phyloP scores from a whole-genome alignment of 2,888 invertebrate genomes.

The Myopa tessellatipennis region DNA sequence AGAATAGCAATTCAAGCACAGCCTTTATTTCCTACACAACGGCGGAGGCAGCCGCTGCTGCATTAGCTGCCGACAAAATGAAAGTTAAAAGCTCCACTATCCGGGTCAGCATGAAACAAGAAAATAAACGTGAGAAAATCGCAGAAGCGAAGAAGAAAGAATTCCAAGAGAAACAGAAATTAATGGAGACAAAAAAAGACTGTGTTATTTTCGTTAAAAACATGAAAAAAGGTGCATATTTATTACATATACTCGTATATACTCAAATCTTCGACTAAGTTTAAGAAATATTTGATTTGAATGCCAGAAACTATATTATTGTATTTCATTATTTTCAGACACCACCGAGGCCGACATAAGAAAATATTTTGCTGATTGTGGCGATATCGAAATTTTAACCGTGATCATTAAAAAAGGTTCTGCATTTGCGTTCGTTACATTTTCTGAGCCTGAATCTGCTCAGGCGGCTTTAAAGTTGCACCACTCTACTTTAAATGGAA shows the following conservation, averaged over 20 bases:
- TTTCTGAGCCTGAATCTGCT: constrained; percentile 35
- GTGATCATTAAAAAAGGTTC: background rate
- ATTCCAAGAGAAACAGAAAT: constrained; percentile 17
- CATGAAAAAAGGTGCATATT: constrained; percentile 42
- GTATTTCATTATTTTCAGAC: background rate
- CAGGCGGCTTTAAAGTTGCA: constrained; percentile 51
- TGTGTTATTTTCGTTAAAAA: constrained; percentile 47
- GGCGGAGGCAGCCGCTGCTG: constrained; percentile 50
- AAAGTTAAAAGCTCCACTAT: constrained; percentile 36
- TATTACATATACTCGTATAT: no score
- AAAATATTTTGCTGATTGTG: constrained; percentile 52
- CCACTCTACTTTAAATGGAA: constrained; percentile 50
- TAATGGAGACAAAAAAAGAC: constrained; percentile 41
- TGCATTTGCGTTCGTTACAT: constrained; percentile 51
- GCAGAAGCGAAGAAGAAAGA: constrained; percentile 12
- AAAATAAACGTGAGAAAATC: background rate
- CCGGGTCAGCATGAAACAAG: constrained; percentile 8
- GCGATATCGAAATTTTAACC: constrained; percentile 48
- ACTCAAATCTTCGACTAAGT: background rate
- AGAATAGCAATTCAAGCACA: constrained; percentile 24
- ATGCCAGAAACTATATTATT: background rate
- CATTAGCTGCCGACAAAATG: constrained; percentile 49
- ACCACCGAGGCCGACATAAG: constrained; percentile 48
- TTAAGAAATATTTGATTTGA: background rate
- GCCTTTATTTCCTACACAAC: constrained; percentile 52